A percentile compares a stretch with the other conserved stretches of the same genome.
Evolutionary conservation across 92 coral and sea anemone genomes (phyloP).

Genomic region (Porites cylindrica): DNA sequence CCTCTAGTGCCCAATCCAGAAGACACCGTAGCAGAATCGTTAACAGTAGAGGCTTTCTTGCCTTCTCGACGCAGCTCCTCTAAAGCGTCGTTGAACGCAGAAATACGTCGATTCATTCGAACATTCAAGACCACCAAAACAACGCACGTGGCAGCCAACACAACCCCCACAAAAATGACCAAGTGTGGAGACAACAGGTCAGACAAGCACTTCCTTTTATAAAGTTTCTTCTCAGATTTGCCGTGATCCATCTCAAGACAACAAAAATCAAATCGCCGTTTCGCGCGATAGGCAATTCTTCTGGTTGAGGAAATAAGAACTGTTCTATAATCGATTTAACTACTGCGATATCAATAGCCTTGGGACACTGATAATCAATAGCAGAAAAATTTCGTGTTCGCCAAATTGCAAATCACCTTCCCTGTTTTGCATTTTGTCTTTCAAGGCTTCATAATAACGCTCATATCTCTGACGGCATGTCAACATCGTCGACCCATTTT

Average conservation of each 20-base stretch:
- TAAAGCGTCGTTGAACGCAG: not conserved
- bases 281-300: not conserved
- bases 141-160: not conserved
- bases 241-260: constrained; percentile 1
- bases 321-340: not conserved
- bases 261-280: not conserved
- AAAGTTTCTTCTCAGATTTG: not conserved
- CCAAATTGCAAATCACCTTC: not conserved
- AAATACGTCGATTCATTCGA: constrained; percentile 1
- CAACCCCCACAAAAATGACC: not conserved
- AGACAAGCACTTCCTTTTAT: not conserved
- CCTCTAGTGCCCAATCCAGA: not conserved
- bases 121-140: not conserved
- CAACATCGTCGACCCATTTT: too few relatives aligned
- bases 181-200: not conserved
- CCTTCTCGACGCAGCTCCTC: not conserved
- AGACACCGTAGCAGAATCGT: not conserved
- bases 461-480: too few relatives aligned
- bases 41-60: not conserved
- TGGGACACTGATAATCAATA: not conserved
- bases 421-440: too few relatives aligned
- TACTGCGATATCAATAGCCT: not conserved
- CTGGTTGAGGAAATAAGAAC: not conserved
- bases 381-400: constrained; percentile 18
- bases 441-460: too few relatives aligned